Percentiles rank a stretch among this genome's conserved stretches.
Evolutionary conservation across 2,797 vertebrate genomes (phyloP).

Genomic region (Galago senegalensis): DNA sequence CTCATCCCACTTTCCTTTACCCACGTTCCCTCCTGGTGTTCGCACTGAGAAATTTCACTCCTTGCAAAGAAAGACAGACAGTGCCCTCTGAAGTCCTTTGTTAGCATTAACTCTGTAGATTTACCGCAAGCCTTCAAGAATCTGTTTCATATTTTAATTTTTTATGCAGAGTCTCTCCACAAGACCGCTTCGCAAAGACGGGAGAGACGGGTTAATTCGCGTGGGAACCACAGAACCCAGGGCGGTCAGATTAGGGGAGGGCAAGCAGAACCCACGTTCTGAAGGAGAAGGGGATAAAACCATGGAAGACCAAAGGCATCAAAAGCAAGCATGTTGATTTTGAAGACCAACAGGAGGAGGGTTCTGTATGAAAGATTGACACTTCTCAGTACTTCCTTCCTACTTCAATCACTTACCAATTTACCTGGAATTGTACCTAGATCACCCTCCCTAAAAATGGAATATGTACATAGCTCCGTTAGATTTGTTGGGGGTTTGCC

Average conservation of each 20-base stretch:
- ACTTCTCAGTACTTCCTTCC: conserved; percentile 10
- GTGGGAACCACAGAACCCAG: conserved; percentile 34
- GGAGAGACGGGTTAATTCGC: background rate
- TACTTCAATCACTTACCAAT: background rate
- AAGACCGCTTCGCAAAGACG: conserved; percentile 7
- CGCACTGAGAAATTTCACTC: conserved; percentile 37
- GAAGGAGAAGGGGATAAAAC: background rate
- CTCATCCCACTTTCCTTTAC: background rate
- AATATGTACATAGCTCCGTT: background rate
- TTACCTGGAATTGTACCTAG: background rate
- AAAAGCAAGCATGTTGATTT: background rate
- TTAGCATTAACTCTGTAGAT: conserved; percentile 46
- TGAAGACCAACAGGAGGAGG: background rate
- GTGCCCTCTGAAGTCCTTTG: conserved; percentile 72
- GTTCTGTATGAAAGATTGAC: background rate
- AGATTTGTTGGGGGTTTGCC: background rate
- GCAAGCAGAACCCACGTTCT: background rate
- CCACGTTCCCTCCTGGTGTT: background rate
- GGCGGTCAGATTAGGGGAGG: background rate
- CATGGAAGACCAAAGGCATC: background rate
- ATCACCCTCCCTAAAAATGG: background rate
- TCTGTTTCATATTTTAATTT: conserved; percentile 36
- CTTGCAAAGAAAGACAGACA: conserved; percentile 72
- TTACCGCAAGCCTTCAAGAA: background rate
- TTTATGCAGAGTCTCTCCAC: conserved; percentile 29